phyloP scores from a whole-genome alignment of 2,797 vertebrate species.

The Alouatta caraya region DNA sequence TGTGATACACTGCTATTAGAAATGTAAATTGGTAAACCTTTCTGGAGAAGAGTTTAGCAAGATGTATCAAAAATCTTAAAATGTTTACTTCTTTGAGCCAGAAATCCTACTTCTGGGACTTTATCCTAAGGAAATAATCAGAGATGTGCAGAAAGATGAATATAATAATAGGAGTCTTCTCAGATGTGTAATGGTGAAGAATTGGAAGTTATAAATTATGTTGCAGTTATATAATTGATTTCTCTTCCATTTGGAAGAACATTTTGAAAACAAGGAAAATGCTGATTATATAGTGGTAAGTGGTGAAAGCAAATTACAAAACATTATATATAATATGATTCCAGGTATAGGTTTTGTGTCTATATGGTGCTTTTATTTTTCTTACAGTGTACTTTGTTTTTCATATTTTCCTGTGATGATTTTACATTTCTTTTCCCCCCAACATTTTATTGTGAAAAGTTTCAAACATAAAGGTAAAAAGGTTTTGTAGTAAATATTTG shows the following conservation, averaged over 20 bases:
- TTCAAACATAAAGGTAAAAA: background rate
- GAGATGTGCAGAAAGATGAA: background rate
- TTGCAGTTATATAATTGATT: background rate
- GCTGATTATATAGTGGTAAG: background rate
- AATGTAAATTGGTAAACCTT: background rate
- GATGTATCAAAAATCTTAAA: background rate
- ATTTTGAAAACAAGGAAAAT: background rate
- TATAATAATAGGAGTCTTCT: background rate
- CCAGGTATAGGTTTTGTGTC: background rate
- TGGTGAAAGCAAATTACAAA: slow-evolving; percentile 9
- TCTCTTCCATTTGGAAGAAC: background rate
- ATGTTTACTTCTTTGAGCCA: background rate
- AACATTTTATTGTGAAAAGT: slow-evolving; percentile 31
- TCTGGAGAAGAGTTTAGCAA: slow-evolving; percentile 10
- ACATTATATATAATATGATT: background rate
- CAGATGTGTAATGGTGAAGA: background rate
- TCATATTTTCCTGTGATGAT: background rate
- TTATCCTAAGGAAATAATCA: background rate
- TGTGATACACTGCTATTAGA: background rate
- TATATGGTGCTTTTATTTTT: background rate
- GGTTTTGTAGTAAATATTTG: background rate
- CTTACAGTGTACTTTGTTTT: background rate
- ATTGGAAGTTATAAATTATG: background rate
- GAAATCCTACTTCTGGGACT: background rate
- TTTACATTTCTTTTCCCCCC: background rate